Evolutionary conservation across 53 echinoderm and acorn worm species (phyloP), one percentile per base, ranked within the genome.

Genomic region (Luidia sarsii): DNA sequence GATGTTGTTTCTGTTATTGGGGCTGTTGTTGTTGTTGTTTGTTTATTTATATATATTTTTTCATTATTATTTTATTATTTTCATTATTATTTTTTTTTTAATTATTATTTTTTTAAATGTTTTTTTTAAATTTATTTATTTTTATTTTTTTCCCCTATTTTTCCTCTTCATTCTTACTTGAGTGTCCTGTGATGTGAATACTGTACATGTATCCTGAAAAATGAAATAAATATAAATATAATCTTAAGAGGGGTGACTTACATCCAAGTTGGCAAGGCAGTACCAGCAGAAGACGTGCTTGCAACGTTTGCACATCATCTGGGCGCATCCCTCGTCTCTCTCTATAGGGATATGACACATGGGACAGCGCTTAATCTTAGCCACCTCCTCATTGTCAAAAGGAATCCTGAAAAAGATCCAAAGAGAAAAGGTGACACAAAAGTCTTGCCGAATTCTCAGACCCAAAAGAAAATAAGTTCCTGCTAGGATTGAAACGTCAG

Each of bases 211-310:
- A n/a, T n/a, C n/a, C n/a, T n/a, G n/a, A n/a, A n/a, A n/a, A n/a
- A n/a, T n/a, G n/a, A n/a, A n/a, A n/a, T n/a, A n/a, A n/a, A n/a
- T n/a, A n/a, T n/a, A n/a, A n/a, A n/a, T n/a, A 34, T 1, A 49
- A n/a, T n/a, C n/a, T n/a, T n/a, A n/a, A n/a, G n/a, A n/a, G n/a
- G n/a, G 36, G 55, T 31, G 21, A 95, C 95, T 91, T 67, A 95
- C 95, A 66, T 96, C 97, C 27, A 96, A 83, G 66, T 92, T 92
- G 15, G 97, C 91, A 36, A 96, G 83, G 65, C 97, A 96, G 71
- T 96, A 96, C 97, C 97, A 96, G 59, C 97, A 96, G 89, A 96
- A 96, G 74, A 96, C 97, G 32, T 96, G 97, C 57, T 96, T 93
- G 56, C 95, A 94, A 25, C 90, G 68, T 68, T 94, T 94, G 49